Evolutionary conservation across 2,113 vertebrate species (phyloP).

Genomic region (Myiozetetes cayanensis): DNA sequence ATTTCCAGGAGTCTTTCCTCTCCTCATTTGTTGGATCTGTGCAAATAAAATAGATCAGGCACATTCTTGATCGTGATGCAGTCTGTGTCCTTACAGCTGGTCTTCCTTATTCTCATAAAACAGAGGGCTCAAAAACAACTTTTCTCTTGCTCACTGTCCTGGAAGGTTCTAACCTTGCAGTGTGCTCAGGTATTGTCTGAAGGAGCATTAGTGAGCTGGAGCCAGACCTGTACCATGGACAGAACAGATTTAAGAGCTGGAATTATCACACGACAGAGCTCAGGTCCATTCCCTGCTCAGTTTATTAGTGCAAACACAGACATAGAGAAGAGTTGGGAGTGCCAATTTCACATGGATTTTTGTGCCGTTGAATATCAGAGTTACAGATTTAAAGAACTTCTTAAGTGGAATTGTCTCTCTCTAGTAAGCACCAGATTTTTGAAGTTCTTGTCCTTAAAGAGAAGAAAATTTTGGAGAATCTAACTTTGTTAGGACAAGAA

Average conservation of each 20-base stretch:
- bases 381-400: background rate
- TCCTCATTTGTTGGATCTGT: background rate
- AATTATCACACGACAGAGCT: background rate
- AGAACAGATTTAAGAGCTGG: background rate
- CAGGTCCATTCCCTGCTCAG: background rate
- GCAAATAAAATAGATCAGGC: background rate
- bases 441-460: background rate
- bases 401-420: background rate
- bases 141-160: background rate
- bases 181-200: background rate
- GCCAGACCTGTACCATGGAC: background rate
- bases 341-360: background rate
- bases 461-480: background rate
- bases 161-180: background rate
- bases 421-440: background rate
- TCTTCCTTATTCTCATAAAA: background rate
- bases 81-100: background rate
- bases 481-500: background rate
- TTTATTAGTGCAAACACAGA: accelerated
- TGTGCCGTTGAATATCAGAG: background rate
- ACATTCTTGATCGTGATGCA: background rate
- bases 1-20: background rate
- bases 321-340: background rate
- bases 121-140: background rate
- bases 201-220: background rate